Evolutionary conservation across 2,888 invertebrate species (phyloP).

Genomic region (Drosophila imparisetae): DNA sequence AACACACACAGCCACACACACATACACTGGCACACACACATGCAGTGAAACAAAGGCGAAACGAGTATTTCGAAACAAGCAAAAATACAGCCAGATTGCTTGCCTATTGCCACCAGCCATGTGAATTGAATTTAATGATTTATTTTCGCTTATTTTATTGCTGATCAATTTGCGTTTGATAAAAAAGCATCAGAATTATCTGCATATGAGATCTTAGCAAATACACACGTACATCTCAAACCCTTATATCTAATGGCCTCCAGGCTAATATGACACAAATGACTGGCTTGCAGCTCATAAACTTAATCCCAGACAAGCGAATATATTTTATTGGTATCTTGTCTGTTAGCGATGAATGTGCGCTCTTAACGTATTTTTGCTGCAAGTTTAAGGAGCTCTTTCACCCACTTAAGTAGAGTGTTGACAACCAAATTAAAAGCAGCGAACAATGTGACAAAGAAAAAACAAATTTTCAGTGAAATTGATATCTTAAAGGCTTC

Average conservation of each 20-base stretch:
- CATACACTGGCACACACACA: background rate
- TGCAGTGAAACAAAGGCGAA: conserved; percentile 36
- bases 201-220: background rate
- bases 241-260: background rate
- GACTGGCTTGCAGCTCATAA: background rate
- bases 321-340: background rate
- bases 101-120: background rate
- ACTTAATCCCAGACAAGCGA: background rate
- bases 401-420: conserved; percentile 2
- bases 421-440: conserved; percentile 26
- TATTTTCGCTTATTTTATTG: background rate
- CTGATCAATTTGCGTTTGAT: background rate
- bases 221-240: background rate
- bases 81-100: background rate
- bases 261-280: background rate
- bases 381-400: background rate
- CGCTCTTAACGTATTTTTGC: background rate
- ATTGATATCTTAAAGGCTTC: conserved; percentile 76
- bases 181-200: background rate
- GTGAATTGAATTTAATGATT: background rate
- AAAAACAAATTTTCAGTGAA: conserved; percentile 76
- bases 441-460: conserved; percentile 39
- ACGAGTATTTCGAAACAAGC: conserved; percentile 16
- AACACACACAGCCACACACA: conserved; percentile 31
- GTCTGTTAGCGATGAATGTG: background rate